Percentiles rank a stretch among this genome's conserved stretches.
Evolutionary conservation across 2,797 vertebrate genomes (phyloP).

Genomic region (Phrynocephalus vlangalii): DNA sequence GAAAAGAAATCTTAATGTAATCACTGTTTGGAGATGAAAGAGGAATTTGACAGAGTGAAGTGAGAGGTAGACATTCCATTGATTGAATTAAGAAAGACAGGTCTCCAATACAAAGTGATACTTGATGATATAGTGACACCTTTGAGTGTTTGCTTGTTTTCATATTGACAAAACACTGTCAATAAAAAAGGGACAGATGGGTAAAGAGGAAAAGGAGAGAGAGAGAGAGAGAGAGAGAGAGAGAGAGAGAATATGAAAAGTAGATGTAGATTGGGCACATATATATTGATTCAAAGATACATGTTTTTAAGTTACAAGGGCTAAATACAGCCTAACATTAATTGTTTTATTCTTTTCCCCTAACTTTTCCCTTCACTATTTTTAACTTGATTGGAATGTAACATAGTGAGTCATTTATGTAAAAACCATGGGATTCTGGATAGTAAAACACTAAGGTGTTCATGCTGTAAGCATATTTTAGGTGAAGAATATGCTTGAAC

Average conservation of each 20-base stretch:
- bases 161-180: neutral
- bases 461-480: conserved; percentile 44
- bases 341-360: conserved; percentile 49
- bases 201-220: neutral
- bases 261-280: neutral
- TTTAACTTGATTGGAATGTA: conserved; percentile 47
- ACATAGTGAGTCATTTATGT: conserved; percentile 22
- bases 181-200: too few species aligned
- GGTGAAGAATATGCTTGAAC: conserved; percentile 33
- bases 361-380: conserved; percentile 25
- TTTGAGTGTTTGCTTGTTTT: neutral
- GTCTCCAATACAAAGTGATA: neutral
- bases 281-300: neutral
- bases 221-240: neutral
- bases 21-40: neutral
- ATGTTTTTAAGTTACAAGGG: conserved; percentile 20
- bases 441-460: conserved; percentile 34
- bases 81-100: neutral
- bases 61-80: neutral
- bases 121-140: neutral
- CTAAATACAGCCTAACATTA: conserved; percentile 10
- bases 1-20: neutral
- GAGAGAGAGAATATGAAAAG: neutral
- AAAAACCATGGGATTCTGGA: conserved; percentile 37
- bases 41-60: neutral